These are phyloP conservation scores for Rhimphoctona megacephalus DNA, from an alignment of 2,888 invertebrate species.

Conservation along the genomic window DNA sequence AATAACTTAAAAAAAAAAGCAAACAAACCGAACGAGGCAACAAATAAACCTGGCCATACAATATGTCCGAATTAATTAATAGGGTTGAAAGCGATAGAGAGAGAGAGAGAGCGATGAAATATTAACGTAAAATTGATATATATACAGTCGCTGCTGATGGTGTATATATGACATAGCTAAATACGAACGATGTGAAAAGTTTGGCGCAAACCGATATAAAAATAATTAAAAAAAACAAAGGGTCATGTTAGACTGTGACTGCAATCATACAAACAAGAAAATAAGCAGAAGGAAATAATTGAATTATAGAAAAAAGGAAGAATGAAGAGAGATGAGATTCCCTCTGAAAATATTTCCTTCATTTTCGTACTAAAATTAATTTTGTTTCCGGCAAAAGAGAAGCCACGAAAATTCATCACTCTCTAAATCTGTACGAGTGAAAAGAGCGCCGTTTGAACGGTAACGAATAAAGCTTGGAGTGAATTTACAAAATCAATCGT, in stretches of 20 bases:
- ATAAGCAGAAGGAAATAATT: conserved; percentile 28
- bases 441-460: not conserved
- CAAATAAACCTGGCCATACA: conserved; percentile 39
- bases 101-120: conserved; percentile 71
- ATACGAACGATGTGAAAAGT: conserved; percentile 61
- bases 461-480: conserved; percentile 42
- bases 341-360: not conserved
- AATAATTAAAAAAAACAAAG: not conserved
- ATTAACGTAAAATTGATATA: conserved; percentile 65
- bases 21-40: conserved; percentile 42
- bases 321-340: conserved; percentile 16
- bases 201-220: conserved; percentile 39
- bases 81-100: conserved; percentile 16
- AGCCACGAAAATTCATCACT: not conserved
- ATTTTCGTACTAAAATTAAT: not conserved
- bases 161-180: conserved; percentile 71
- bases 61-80: conserved; percentile 64
- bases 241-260: conserved; percentile 83
- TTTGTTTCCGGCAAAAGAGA: not conserved
- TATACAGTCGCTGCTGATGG: conserved; percentile 65
- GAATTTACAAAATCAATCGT: conserved; percentile 46
- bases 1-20: conserved; percentile 39
- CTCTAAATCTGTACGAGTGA: conserved; percentile 14
- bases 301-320: conserved; percentile 8
- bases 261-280: conserved; percentile 81